phyloP scores from a whole-genome alignment of 1,140 invertebrate species.

The Archivesica marissinica region DNA sequence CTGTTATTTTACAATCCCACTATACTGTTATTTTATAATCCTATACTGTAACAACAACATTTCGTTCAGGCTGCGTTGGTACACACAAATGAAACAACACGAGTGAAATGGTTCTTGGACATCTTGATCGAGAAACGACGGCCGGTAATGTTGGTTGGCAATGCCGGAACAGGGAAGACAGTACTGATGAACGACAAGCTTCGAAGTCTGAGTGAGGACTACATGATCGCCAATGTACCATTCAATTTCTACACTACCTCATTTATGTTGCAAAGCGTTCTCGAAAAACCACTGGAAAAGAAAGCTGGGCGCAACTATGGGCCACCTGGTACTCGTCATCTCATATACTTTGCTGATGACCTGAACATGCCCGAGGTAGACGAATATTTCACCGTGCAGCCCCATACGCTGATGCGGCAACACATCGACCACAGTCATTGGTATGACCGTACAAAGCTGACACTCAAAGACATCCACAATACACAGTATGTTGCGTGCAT shows the following conservation, averaged over 20 bases:
- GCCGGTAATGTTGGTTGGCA: conserved; percentile 97
- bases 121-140: conserved; percentile 93
- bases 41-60: too few relatives aligned
- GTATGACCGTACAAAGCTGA: conserved; percentile 94
- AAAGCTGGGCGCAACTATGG: conserved; percentile 98
- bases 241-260: conserved; percentile 99
- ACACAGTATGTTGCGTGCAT: conserved; percentile 98
- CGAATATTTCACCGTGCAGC: conserved; percentile 96
- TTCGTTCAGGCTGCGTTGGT: conserved; percentile 91
- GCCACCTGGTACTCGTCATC: conserved; percentile 95
- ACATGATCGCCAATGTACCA: conserved; percentile 94
- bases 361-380: conserved; percentile 99
- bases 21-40: too few relatives aligned
- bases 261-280: conserved; percentile 97
- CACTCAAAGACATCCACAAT: conserved; percentile 97
- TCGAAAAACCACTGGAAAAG: conserved; percentile 98
- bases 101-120: conserved; percentile 95
- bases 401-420: conserved; percentile 97
- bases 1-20: too few relatives aligned
- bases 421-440: conserved; percentile 98
- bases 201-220: conserved; percentile 91
- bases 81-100: conserved; percentile 96
- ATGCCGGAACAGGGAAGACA: conserved; percentile 87
- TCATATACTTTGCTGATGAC: conserved; percentile 99
- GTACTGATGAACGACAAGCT: conserved; percentile 92